Evolutionary conservation across 2,888 invertebrate genomes (phyloP).

Genomic region (Sceliomorpha sp.): DNA sequence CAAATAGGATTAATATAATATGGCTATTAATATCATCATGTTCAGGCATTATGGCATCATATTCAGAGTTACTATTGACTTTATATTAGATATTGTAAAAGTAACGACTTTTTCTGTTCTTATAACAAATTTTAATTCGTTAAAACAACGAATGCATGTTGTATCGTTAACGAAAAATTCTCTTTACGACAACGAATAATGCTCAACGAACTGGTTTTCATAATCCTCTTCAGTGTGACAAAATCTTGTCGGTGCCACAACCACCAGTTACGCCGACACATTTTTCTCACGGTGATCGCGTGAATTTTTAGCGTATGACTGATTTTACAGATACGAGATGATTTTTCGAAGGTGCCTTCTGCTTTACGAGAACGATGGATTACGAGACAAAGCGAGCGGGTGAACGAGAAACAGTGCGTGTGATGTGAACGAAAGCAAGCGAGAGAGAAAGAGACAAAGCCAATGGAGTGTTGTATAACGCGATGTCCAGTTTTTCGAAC

Average conservation of each 20-base stretch:
- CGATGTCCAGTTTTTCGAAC: constrained; percentile 66
- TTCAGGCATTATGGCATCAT: no score
- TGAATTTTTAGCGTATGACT: constrained; percentile 68
- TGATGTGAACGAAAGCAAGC: constrained; percentile 42
- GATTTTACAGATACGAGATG: constrained; percentile 59
- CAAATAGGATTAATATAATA: no score
- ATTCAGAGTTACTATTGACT: no score
- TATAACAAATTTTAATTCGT: no score
- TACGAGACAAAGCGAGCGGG: constrained; percentile 53
- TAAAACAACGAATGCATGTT: no score
- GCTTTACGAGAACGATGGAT: constrained; percentile 61
- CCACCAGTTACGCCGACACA: constrained; percentile 58
- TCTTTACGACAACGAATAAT: no score
- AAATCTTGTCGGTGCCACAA: constrained; percentile 23
- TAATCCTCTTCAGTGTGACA: no score
- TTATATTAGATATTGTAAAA: no score
- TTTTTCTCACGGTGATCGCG: constrained; percentile 67
- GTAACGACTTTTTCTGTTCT: no score
- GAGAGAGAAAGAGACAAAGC: constrained; percentile 60
- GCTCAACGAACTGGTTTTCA: no score
- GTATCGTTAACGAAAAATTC: no score
- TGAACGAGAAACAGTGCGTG: constrained; percentile 29
- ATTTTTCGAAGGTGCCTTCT: constrained; percentile 81
- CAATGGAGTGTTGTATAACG: constrained; percentile 69
- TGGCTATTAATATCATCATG: no score